These are phyloP conservation scores for Macrotrachela quadricornifera DNA, from an alignment of 1,140 invertebrate genomes.

Conservation along the genomic window DNA sequence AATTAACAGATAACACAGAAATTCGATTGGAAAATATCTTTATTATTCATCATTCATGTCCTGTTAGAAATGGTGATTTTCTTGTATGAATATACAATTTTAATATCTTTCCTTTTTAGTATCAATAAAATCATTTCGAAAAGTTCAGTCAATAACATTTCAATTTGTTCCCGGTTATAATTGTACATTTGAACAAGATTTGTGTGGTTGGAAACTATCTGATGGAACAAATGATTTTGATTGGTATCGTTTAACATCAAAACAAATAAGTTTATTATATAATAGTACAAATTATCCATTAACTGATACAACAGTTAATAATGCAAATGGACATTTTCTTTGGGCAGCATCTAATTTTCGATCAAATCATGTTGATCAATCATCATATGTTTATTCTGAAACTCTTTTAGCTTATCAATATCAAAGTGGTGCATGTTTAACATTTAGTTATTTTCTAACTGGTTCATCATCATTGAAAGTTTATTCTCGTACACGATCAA, in stretches of 20 bases:
- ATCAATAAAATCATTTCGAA: too few relatives aligned
- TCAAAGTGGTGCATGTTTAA: background rate
- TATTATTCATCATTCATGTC: too few relatives aligned
- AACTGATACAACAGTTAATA: conserved; percentile 1
- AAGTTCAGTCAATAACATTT: conserved; percentile 47
- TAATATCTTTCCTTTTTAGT: too few relatives aligned
- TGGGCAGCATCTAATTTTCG: background rate
- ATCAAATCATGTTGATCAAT: background rate
- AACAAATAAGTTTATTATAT: background rate
- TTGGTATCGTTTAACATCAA: background rate
- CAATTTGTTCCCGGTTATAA: conserved; percentile 8
- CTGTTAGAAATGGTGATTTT: too few relatives aligned
- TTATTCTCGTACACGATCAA: too few relatives aligned
- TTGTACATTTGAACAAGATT: conserved; percentile 14
- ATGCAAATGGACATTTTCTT: conserved; percentile 3
- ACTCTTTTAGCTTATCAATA: background rate
- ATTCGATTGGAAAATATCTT: too few relatives aligned
- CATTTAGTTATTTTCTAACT: background rate
- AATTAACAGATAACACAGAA: too few relatives aligned
- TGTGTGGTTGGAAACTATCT: conserved; percentile 10
- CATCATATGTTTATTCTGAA: background rate
- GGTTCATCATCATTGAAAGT: background rate
- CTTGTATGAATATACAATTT: too few relatives aligned
- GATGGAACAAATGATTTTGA: background rate
- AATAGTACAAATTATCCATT: background rate